Evolutionary conservation across 2,113 vertebrate species (phyloP), one percentile per base, ranked within the genome.

Genomic region (Ptyas mucosa): DNA sequence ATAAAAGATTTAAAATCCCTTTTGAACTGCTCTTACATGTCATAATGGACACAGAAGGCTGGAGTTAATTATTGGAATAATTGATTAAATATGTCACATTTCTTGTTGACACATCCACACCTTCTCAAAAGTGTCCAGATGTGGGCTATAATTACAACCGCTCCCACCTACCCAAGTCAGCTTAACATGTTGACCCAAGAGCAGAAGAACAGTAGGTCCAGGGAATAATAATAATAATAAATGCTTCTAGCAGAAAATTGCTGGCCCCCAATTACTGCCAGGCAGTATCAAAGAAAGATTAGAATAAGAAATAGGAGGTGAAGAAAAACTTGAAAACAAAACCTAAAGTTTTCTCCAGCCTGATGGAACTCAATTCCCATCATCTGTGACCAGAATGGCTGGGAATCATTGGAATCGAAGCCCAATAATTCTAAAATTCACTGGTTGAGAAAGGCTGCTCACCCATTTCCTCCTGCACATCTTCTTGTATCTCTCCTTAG

Each of bases 51-150:
- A 5, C 87, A 90, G 34, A 69, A 91, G 90, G 91, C 89, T 0
- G 1, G 91, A 92, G 93, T 85, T 96, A 95, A 96, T 93, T 95
- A 96, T 91, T 58, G 95, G 81, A 93, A 93, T 95, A 95, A 96
- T 96, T 94, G 95, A 94, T 97, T 93, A 95, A 96, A 96, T 92
- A 58, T 95, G 96, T 55, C 94, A 64, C 64, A 23, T 95, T 95
- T 93, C 93, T 94, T 94, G 93, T 91, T 24, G 34, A 92, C 93
- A 90, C 89, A 57, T 96, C 94, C 95, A 91, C 95, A 94, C 95
- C 95, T 96, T 95, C 94, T 89, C 93, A 93, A 92, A 95, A 95
- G 92, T 89, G 94, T 96, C 95, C 96, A 95, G 96, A 95, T 93
- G 95, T 55, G 92, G 75, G 89, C 7, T 21, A 1, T 93, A 96